These are phyloP conservation scores for Lota lota DNA, from an alignment of 2,113 vertebrate genomes.

Conservation along the genomic window DNA sequence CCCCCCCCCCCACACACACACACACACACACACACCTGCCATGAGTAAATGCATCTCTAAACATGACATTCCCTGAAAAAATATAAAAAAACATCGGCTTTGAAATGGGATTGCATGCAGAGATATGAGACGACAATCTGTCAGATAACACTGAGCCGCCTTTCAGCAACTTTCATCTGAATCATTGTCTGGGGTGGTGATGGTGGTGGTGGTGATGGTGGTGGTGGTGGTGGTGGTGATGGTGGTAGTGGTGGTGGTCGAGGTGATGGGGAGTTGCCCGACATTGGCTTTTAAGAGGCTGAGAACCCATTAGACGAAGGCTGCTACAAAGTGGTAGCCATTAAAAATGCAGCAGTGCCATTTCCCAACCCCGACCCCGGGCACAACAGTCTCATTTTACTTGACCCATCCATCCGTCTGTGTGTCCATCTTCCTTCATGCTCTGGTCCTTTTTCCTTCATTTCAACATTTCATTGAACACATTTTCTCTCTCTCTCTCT, in stretches of 20 bases:
- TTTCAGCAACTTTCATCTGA: conserved; percentile 50
- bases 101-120: conserved; percentile 39
- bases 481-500: too few species aligned
- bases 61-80: conserved; percentile 15
- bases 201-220: too few species aligned
- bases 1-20: not conserved
- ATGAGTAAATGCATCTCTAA: conserved; percentile 21
- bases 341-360: conserved; percentile 78
- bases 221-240: too few species aligned
- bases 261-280: conserved; percentile 32
- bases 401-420: too few species aligned
- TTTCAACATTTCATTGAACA: too few species aligned
- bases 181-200: not conserved
- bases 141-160: conserved; percentile 48
- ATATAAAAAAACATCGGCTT: conserved; percentile 25
- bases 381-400: conserved; percentile 33
- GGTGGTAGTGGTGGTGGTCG: conserved; percentile 12
- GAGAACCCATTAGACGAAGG: conserved; percentile 72
- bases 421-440: too few species aligned
- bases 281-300: conserved; percentile 68
- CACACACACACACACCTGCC: conserved; percentile 21
- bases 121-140: conserved; percentile 38
- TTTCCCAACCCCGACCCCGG: conserved; percentile 51
- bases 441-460: too few species aligned
- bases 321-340: conserved; percentile 77